Evolutionary conservation across 2,113 vertebrate species (phyloP).

Genomic region (Lepisosteus oculatus): DNA sequence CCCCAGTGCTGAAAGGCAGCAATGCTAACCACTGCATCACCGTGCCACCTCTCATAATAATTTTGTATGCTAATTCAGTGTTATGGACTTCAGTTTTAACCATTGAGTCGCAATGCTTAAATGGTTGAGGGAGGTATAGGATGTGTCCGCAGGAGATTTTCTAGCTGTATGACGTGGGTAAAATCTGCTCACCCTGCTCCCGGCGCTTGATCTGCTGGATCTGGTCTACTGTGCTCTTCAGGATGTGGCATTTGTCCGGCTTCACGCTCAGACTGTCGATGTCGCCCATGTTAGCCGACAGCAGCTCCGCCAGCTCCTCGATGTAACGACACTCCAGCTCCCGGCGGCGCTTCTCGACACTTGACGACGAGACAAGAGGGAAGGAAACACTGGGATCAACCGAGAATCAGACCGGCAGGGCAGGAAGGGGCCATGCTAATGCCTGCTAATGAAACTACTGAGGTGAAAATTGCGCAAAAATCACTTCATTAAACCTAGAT

Average conservation of each 20-base stretch:
- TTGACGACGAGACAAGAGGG: slow-evolving; percentile 39
- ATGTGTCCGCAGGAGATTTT: background rate
- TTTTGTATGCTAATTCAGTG: too few species aligned
- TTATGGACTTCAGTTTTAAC: too few species aligned
- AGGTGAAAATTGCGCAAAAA: too few species aligned
- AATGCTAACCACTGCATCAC: too few species aligned
- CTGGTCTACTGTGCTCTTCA: slow-evolving; percentile 89
- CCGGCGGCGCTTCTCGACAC: slow-evolving; percentile 86
- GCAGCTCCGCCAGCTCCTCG: slow-evolving; percentile 87
- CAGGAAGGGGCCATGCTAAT: too few species aligned
- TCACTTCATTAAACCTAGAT: too few species aligned
- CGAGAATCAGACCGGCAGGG: too few species aligned
- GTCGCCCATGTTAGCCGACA: slow-evolving; percentile 89
- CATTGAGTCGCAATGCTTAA: too few species aligned
- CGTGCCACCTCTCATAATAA: too few species aligned
- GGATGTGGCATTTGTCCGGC: slow-evolving; percentile 93
- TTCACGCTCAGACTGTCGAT: slow-evolving; percentile 87
- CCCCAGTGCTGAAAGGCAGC: too few species aligned
- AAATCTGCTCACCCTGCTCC: slow-evolving; percentile 76
- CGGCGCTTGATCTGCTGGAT: slow-evolving; percentile 92
- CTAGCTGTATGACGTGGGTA: background rate
- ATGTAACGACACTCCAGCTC: slow-evolving; percentile 92
- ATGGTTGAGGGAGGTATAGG: background rate
- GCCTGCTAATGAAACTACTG: too few species aligned
- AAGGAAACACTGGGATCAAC: too few species aligned